Base-by-base conservation (phyloP, 1,140 invertebrate genomes). In the Bicyclus anynana region DNA sequence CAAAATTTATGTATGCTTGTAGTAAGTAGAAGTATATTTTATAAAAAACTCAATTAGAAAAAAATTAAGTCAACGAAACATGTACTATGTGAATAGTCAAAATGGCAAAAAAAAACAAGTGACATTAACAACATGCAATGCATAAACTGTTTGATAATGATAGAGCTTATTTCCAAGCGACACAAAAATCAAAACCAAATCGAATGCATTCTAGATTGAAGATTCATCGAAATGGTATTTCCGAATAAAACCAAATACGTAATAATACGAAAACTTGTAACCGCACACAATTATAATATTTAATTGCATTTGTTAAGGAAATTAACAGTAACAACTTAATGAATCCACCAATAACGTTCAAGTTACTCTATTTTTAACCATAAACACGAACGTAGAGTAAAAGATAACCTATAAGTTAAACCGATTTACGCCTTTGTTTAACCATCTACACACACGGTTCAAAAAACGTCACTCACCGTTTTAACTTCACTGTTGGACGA, bases 401-500 rank as follows among this genome's bases (percentile, higher is more conserved):
- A 60, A 72, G 67, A 78, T 78, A 78, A 78, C 76, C 73, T 78
- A 68, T 57, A 72, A 67, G 18, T 59, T 63, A 21, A 58, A 56
- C 60, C 53, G 44, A 52, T 59, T 51, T 48, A 52, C 40, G 51
- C 29, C 26, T 50, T 65, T 65, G 47, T 53, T 47, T 35, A 33
- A 33, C 29, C 7, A n/a, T 33, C n/a, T 35, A 56, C 17, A 52
- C 50, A 64, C 59, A 61, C 55, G 42, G 48, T 55, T 55, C 14
- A 57, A 48, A 55, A 62, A 18, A 23, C n/a, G 44, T 38, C 37
- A 70, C 81, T 75, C 59, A 87, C 84, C 84, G 81, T 86, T 74
- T 87, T 87, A 4, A 77, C 78, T 67, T 87, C 84, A 53, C 62
- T 82, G 62, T 65, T 82, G 20, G 72, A 80, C 18, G 82, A 84